A percentile compares a stretch with the other conserved stretches of the same genome.
phyloP scores from a whole-genome alignment of 2,797 vertebrate genomes.

The Urocyon cinereoargenteus region DNA sequence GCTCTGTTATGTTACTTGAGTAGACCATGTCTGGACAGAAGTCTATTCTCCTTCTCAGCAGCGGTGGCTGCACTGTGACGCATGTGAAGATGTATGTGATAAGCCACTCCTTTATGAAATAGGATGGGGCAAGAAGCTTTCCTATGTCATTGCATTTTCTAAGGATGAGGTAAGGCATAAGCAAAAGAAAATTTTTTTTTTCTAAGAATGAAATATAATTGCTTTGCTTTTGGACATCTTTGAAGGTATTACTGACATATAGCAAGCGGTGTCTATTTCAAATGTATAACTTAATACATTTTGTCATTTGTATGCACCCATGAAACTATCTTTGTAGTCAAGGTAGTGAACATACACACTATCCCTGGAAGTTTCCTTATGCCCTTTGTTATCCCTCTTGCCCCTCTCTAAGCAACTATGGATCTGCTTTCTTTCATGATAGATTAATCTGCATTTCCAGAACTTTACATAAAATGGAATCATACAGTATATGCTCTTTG shows the following conservation, averaged over 20 bases:
- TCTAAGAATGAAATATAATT: background rate
- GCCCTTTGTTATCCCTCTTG: background rate
- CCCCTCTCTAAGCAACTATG: background rate
- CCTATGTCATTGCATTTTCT: slow-evolving; percentile 96
- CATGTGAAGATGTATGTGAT: slow-evolving; percentile 96
- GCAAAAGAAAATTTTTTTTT: background rate
- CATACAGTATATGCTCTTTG: background rate
- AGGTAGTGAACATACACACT: background rate
- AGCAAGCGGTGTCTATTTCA: background rate
- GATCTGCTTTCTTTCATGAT: background rate
- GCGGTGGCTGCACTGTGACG: slow-evolving; percentile 98
- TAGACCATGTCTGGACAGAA: slow-evolving; percentile 98
- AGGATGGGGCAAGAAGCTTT: slow-evolving; percentile 98
- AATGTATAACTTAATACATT: background rate
- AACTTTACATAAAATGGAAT: background rate
- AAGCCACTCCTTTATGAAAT: slow-evolving; percentile 97
- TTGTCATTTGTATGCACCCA: background rate
- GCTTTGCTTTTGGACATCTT: background rate
- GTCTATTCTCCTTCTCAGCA: slow-evolving; percentile 94
- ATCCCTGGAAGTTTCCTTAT: no score
- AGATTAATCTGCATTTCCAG: background rate
- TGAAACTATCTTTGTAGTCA: background rate
- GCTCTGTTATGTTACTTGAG: slow-evolving; percentile 23
- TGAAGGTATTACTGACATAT: background rate
- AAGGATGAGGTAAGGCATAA: slow-evolving; percentile 94